phyloP scores from a whole-genome alignment of 1,140 invertebrate genomes.

The Charaxes varanes region DNA sequence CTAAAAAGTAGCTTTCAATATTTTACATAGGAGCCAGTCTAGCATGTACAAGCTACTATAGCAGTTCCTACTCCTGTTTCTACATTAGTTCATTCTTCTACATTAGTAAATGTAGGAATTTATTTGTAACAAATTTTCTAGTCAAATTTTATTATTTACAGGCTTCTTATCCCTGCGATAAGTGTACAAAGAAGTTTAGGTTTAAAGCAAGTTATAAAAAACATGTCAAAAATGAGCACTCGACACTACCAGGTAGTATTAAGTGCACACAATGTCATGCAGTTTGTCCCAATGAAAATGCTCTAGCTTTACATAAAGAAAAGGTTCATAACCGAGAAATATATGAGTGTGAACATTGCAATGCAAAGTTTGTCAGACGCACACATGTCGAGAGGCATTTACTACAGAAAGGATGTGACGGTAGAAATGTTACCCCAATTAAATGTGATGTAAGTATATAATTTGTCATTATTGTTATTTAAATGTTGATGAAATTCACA shows the following conservation, averaged over 20 bases:
- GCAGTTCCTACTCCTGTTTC: too few species aligned
- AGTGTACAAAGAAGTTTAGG: slow-evolving; percentile 54
- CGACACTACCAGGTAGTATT: slow-evolving; percentile 38
- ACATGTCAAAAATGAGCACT: slow-evolving; percentile 50
- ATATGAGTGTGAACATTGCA: slow-evolving; percentile 44
- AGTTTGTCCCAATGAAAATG: slow-evolving; percentile 35
- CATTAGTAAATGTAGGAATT: too few species aligned
- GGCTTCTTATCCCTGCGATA: slow-evolving; percentile 38
- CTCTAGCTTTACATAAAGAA: slow-evolving; percentile 36
- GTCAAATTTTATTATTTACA: slow-evolving; percentile 11
- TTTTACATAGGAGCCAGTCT: too few species aligned
- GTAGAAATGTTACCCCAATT: slow-evolving; percentile 26
- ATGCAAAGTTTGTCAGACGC: slow-evolving; percentile 44
- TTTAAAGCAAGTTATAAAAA: slow-evolving; percentile 37
- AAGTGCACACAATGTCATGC: slow-evolving; percentile 42
- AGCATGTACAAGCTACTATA: too few species aligned
- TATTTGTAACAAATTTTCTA: too few species aligned
- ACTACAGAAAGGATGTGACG: slow-evolving; percentile 54
- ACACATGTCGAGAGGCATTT: slow-evolving; percentile 55
- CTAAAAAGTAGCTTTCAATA: too few species aligned
- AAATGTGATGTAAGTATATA: slow-evolving; percentile 49
- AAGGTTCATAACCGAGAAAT: slow-evolving; percentile 41
- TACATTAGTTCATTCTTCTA: too few species aligned
- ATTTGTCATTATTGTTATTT: too few species aligned
- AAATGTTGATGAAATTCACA: too few species aligned